phyloP scores from a whole-genome alignment of 2,797 vertebrate species.

The Oophaga sylvatica region DNA sequence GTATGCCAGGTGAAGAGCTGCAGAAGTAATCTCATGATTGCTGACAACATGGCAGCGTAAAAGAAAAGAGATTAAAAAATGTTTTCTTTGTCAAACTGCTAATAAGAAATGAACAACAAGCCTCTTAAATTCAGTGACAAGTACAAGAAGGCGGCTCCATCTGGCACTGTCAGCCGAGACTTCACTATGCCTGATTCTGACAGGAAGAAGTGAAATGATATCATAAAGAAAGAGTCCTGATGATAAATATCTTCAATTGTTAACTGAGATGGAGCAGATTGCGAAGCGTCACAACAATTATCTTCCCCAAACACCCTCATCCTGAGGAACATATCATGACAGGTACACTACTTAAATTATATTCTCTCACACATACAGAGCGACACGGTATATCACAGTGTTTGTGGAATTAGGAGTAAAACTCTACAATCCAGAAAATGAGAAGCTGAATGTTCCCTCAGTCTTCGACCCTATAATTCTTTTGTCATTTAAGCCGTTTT shows the following conservation, averaged over 20 bases:
- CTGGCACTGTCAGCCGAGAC: neutral
- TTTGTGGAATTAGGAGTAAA: constrained; percentile 2
- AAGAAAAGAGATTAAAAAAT: too few relatives aligned
- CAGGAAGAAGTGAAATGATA: neutral
- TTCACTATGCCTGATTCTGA: neutral
- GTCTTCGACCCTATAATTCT: neutral
- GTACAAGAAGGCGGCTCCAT: neutral
- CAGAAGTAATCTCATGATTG: too few relatives aligned
- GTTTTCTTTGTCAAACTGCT: too few relatives aligned
- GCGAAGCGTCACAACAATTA: constrained; percentile 16
- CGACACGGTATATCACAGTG: neutral
- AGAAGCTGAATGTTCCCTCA: neutral
- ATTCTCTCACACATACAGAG: neutral
- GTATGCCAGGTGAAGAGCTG: too few relatives aligned
- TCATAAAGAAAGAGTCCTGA: neutral
- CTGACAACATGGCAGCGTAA: too few relatives aligned
- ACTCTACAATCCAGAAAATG: neutral
- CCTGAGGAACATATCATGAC: neutral
- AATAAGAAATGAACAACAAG: too few relatives aligned
- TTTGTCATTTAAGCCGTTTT: neutral
- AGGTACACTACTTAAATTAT: neutral
- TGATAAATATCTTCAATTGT: constrained; percentile 12
- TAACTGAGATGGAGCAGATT: constrained; percentile 31
- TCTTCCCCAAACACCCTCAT: neutral
- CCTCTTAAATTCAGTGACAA: neutral